These are phyloP conservation scores for Scarus forsteni DNA, from an alignment of 2,797 vertebrate species.

Conservation along the genomic window DNA sequence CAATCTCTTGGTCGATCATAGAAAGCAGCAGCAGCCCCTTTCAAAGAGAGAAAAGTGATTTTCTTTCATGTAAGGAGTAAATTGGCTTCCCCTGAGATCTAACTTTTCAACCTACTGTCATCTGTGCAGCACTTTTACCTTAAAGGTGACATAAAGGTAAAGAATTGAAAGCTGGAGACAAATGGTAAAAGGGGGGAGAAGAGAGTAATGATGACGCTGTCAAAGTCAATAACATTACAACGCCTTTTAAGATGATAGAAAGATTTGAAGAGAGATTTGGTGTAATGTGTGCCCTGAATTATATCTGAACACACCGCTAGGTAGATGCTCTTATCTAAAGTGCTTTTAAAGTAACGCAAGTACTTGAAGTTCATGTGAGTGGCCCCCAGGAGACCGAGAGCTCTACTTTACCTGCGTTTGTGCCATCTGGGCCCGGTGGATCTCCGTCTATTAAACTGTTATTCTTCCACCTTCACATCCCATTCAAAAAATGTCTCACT, in stretches of 20 bases:
- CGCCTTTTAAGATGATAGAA: constrained; percentile 6
- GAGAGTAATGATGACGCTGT: constrained; percentile 20
- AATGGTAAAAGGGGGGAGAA: constrained; percentile 8
- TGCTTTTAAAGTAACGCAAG: neutral
- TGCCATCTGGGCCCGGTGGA: neutral
- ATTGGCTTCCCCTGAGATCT: constrained; percentile 57
- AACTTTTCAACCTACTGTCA: constrained; percentile 36
- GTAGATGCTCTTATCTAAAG: neutral
- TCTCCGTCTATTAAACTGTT: no score
- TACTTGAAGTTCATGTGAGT: neutral
- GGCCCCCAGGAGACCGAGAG: constrained; percentile 6
- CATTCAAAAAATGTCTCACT: no score
- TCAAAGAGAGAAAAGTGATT: constrained; percentile 25
- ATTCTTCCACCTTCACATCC: no score
- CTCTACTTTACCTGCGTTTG: constrained; percentile 14
- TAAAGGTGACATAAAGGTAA: constrained; percentile 42
- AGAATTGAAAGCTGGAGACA: constrained; percentile 15
- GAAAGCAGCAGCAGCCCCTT: constrained; percentile 31
- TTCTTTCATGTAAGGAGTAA: constrained; percentile 61
- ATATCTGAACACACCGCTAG: neutral
- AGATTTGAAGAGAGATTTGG: neutral
- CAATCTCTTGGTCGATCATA: constrained; percentile 36
- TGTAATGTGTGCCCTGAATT: neutral
- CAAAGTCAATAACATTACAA: constrained; percentile 24
- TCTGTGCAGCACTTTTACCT: constrained; percentile 12